These are phyloP conservation scores for Nibea coibor DNA, from an alignment of 2,113 vertebrate species.

Conservation along the genomic window DNA sequence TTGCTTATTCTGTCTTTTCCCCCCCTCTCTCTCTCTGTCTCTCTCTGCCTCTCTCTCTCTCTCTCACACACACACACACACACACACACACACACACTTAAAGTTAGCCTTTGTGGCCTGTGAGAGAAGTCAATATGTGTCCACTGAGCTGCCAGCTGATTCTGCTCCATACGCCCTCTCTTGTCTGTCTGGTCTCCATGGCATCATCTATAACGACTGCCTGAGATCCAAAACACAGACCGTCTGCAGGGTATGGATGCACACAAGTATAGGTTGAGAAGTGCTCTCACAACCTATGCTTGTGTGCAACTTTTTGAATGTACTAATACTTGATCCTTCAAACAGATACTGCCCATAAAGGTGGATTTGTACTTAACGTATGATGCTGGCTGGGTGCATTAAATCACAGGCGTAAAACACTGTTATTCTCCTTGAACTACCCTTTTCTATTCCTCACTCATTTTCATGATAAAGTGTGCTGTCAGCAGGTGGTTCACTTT, in stretches of 20 bases:
- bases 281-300: no score
- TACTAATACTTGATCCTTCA: background rate
- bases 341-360: background rate
- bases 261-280: background rate
- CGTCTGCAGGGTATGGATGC: constrained; percentile 4
- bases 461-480: constrained; percentile 59
- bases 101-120: constrained; percentile 55
- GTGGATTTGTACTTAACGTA: background rate
- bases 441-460: constrained; percentile 28
- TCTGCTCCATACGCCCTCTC: constrained; percentile 29
- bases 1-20: constrained; percentile 18
- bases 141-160: constrained; percentile 73
- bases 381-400: background rate
- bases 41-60: background rate
- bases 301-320: background rate
- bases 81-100: constrained; percentile 27
- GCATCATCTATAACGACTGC: constrained; percentile 47
- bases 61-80: constrained; percentile 6
- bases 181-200: constrained; percentile 71
- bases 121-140: constrained; percentile 82
- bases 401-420: constrained; percentile 16
- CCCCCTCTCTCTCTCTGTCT: background rate
- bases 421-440: constrained; percentile 29
- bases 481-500: constrained; percentile 61
- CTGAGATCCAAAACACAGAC: constrained; percentile 34